These are phyloP conservation scores for Formica exsecta DNA, from an alignment of 1,140 invertebrate species.

Conservation along the genomic window DNA sequence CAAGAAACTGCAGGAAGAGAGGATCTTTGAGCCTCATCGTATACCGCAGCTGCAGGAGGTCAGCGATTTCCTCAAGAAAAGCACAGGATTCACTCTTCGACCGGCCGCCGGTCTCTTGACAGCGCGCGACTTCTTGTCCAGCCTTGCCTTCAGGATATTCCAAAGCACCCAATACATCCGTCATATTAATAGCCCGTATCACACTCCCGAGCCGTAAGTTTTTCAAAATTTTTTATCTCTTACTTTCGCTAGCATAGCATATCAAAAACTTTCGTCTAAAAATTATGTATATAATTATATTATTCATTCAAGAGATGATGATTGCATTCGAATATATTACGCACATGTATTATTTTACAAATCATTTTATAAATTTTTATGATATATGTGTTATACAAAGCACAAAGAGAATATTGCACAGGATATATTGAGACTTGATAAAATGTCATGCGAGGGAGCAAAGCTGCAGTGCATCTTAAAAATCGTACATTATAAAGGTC, in stretches of 20 bases:
- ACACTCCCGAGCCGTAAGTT: conserved; percentile 99
- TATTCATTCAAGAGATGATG: background rate
- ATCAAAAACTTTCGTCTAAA: background rate
- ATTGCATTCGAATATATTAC: background rate
- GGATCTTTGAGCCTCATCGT: conserved; percentile 94
- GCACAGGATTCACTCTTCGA: conserved; percentile 96
- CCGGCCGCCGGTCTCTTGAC: conserved; percentile 97
- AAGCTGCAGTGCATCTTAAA: conserved; percentile 41
- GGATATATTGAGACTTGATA: conserved; percentile 22
- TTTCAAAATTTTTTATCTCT: background rate
- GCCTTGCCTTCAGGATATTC: conserved; percentile 98
- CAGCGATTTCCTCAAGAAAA: conserved; percentile 95
- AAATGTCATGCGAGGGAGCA: background rate
- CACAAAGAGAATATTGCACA: background rate
- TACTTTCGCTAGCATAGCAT: background rate
- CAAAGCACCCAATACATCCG: conserved; percentile 99
- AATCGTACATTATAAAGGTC: conserved; percentile 38
- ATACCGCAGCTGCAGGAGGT: conserved; percentile 99
- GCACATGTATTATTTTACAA: background rate
- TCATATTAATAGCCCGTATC: conserved; percentile 97
- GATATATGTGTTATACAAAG: background rate
- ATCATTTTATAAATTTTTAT: conserved; percentile 24
- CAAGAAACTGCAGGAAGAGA: conserved; percentile 93
- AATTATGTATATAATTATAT: background rate
- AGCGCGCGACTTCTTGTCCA: conserved; percentile 97